Evolutionary conservation across 2,797 vertebrate species (phyloP), one percentile per base, ranked within the genome.

Genomic region (Petrocephalus schoutedeni): DNA sequence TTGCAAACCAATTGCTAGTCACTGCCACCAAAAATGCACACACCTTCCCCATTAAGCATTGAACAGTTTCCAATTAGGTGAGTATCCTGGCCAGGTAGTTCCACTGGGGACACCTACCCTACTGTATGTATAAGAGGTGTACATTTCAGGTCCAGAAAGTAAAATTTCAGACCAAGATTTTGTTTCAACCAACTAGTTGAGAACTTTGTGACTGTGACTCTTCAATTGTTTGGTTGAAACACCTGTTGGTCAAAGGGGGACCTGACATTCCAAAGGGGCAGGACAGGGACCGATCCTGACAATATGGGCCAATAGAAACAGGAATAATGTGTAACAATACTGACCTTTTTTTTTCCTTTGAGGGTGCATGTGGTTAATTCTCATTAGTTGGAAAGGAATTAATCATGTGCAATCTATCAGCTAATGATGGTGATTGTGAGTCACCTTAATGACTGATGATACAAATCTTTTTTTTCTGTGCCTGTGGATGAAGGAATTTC

Each of bases 341-440:
- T 49, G 77, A 83, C 45, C 49, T 14, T 83, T 51, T 83, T 51
- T 36, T 54, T 54, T 51, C 41, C 21, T 83, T 83, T 83, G 49
- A 49, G 45, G n/a, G 19, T 83, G 80, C 23, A 9, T 49, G 80
- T 54, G 80, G 80, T 87, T 67, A 64, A 71, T 87, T 87, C 58
- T 67, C 86, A 64, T 87, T 64, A 87, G 58, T 8, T 67, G 58
- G 54, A 51, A 67, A 87, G 21, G 67, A 67, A 67, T 45, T 51
- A 71, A 87, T 86, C 84, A 36, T 86, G 84, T 86, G 58, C 56
- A 86, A 86, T 86, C 19, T 86, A 86, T 86, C 84, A 86, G 53
- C 23, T 59, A 86, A 86, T 86, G 84, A 86, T n/a, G 56, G 23
- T 57, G 84, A 58, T 57, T 36, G 54, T 54, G 21, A 86, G 56